Conservation (phyloP, 2,888 invertebrate species). For the Furcula furcula region DNA sequence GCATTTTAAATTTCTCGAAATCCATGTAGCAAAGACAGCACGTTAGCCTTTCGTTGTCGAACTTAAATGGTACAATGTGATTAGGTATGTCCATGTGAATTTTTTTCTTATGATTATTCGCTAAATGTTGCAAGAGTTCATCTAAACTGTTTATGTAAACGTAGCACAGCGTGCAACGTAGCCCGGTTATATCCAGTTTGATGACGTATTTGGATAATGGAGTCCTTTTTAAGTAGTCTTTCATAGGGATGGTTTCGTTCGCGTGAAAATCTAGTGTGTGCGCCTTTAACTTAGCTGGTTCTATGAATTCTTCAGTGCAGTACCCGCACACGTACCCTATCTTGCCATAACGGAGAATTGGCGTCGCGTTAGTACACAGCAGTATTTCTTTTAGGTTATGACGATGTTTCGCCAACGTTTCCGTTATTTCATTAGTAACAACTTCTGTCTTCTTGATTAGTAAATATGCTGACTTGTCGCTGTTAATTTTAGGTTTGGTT, state of each 20-base stretch:
- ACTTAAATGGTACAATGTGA: constrained; percentile 55
- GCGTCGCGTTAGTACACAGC: neutral
- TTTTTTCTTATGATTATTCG: constrained; percentile 29
- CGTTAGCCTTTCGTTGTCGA: constrained; percentile 33
- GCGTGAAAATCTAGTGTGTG: neutral
- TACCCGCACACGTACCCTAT: neutral
- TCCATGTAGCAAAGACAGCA: constrained; percentile 44
- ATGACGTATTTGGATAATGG: constrained; percentile 16
- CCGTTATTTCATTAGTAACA: neutral
- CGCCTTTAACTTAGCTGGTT: neutral
- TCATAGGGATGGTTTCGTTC: constrained; percentile 22
- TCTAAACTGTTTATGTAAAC: constrained; percentile 31
- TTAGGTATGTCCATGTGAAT: constrained; percentile 40
- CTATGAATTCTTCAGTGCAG: constrained; percentile 6
- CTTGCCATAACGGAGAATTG: neutral
- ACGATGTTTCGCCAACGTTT: neutral
- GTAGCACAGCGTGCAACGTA: constrained; percentile 38
- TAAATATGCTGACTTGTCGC: no score
- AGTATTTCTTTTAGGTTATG: neutral
- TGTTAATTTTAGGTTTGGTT: no score
- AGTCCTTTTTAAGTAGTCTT: neutral
- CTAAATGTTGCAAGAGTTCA: constrained; percentile 37
- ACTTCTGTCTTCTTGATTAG: neutral
- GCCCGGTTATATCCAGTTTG: constrained; percentile 41
- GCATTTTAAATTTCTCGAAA: constrained; percentile 43